Base-by-base conservation (phyloP, 2,888 invertebrate species). In the Caenorhabditis drosophilae region DNA sequence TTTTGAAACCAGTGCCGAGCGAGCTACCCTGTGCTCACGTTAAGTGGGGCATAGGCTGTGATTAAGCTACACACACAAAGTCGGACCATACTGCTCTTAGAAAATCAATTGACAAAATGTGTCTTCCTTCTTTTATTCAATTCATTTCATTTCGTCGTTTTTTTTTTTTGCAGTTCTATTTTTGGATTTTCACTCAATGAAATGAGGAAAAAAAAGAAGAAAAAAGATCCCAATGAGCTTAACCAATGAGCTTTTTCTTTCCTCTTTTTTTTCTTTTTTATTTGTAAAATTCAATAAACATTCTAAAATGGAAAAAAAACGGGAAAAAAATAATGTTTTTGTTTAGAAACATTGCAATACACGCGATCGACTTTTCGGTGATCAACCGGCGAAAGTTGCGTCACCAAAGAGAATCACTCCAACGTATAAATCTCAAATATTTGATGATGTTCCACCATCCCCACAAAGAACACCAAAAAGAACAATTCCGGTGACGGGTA, bases 381-480 rank as follows among this genome's bases (percentile, higher is more conserved):
- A 61, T 6, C 58, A 62, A 4, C 56, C 67, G n/a, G 52, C 67
- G n/a, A 61, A 67, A n/a, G 72, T 66, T 9, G 67, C 70, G 1
- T 71, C 76, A n/a, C 76, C 74, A 40, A 77, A 77, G 60, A 73
- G 73, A 61, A 56, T 70, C 16, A 76, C 70, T 11, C 76, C 76
- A 20, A 81, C 80, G 2, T 81, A 75, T 64, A 70, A 76, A 49
- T 80, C 80, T 40, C 69, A 71, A 42, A 82, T 81, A 53, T 81
- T 81, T 71, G 71, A 71, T 51, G 72, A 69, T 25, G 67, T 67
- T 2, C 73, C 74, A 16, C 62, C 70, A 2, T 73, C 79, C 6
- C 78, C 81, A 38, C 74, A 75, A 18, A 70, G 76, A 45, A 79
- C 81, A 20, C 79, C 79, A 31, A 81, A 81, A 70, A 77, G 75